These are phyloP conservation scores for Nannoperca obscura DNA, from an alignment of 2,797 vertebrate genomes.

Conservation along the genomic window DNA sequence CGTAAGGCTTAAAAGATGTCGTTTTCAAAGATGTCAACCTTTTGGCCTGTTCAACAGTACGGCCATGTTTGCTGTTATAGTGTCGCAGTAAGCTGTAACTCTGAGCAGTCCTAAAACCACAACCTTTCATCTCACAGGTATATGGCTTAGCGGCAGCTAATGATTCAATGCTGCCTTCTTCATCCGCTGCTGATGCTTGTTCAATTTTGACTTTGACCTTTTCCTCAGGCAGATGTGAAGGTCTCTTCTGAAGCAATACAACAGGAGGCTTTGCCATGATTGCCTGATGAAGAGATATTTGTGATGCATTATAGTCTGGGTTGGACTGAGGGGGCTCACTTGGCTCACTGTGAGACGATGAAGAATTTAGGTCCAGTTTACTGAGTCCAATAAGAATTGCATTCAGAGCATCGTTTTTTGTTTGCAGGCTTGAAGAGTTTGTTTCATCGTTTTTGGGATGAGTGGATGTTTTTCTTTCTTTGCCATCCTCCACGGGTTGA, in stretches of 20 bases:
- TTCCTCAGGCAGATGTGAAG: constrained; percentile 33
- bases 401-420: constrained; percentile 85
- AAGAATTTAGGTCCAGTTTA: constrained; percentile 90
- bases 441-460: constrained; percentile 47
- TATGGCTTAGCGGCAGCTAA: constrained; percentile 91
- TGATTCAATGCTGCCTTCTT: constrained; percentile 72
- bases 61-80: constrained; percentile 91
- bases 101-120: constrained; percentile 91
- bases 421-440: constrained; percentile 59
- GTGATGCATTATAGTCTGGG: constrained; percentile 74
- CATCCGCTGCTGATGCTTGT: neutral
- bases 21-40: constrained; percentile 86
- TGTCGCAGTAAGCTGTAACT: constrained; percentile 92
- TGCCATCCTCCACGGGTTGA: constrained; percentile 41
- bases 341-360: constrained; percentile 51
- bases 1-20: constrained; percentile 93
- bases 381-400: constrained; percentile 92
- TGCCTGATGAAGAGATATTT: constrained; percentile 81
- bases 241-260: constrained; percentile 69
- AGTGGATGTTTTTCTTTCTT: constrained; percentile 58
- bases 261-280: constrained; percentile 83
- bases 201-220: constrained; percentile 35
- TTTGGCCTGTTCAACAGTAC: constrained; percentile 89
- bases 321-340: constrained; percentile 75
- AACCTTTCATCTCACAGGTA: constrained; percentile 89